Base-by-base conservation (phyloP, 2,888 invertebrate species). In the Drosophila histrio region DNA sequence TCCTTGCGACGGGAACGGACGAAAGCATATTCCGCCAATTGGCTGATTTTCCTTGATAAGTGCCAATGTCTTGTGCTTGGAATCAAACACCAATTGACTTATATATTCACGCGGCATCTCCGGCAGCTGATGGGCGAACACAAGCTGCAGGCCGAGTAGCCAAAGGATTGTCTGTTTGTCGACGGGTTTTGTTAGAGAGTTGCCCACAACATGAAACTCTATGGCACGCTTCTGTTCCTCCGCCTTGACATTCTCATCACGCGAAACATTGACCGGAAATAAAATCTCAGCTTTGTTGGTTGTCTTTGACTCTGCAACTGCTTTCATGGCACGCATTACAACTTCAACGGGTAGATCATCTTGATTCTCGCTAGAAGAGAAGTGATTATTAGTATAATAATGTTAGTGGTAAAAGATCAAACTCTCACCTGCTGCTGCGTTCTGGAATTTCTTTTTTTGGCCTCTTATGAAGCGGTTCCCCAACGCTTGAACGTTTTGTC, bases 31-130 rank as follows among this genome's bases (percentile, higher is more conserved):
- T 0, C 99, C 99, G 1, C 99, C 99, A 63, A 99, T 98, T 0
- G 99, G 98, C 75, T 96, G 94, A 61, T 96, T 95, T 87, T 97
- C 96, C 91, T 98, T 98, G 32, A 99, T 95, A 3, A 99, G 91
- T 0, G 97, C 97, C 62, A 99, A 91, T 0, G 98, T 98, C 90
- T 97, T 96, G 92, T 99, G 99, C 92, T 98, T 98, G 8, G 96
- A 96, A 91, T 99, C 99, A 91, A 99, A 99, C 1, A 99, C 96
- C 47, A 99, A 92, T 80, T 99, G 95, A 0, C 97, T 97, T 79
- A 99, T 98, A 90, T 99, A 99, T 91, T 98, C 98, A 76, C 97
- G 96, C 0, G 99, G 99, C 99, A 99, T 99, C 90, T 97, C 94
- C 0, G 99, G 98, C 64, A 99, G 92, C 89, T 99, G 99, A 88